phyloP scores from a whole-genome alignment of 2,888 invertebrate species.

The Thera britannica region DNA sequence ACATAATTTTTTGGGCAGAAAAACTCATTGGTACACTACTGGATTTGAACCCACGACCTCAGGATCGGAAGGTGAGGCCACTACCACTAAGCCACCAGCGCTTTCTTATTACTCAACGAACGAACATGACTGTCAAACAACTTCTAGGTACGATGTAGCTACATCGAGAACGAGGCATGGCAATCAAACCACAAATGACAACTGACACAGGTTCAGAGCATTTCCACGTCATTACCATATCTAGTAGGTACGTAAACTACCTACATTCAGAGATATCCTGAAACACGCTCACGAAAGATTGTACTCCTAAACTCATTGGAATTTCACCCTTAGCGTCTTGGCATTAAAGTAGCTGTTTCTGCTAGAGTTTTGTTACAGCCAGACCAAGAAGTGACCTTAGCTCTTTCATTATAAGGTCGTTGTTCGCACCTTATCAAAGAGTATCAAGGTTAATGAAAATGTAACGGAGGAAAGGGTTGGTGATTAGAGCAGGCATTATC shows the following conservation, averaged over 20 bases:
- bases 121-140: neutral
- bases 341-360: conserved; percentile 2
- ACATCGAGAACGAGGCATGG: conserved; percentile 3
- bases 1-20: too few species aligned
- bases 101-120: neutral
- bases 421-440: conserved; percentile 15
- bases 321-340: conserved; percentile 1
- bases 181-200: conserved; percentile 39
- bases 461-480: conserved; percentile 44
- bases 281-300: conserved; percentile 20
- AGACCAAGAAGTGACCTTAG: conserved; percentile 19
- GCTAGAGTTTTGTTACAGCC: conserved; percentile 3
- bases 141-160: neutral
- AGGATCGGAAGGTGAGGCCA: too few species aligned
- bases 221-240: conserved; percentile 44
- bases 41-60: too few species aligned
- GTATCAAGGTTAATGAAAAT: conserved; percentile 46
- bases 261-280: conserved; percentile 34
- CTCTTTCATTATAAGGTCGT: conserved; percentile 16
- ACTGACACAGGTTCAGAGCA: conserved; percentile 37
- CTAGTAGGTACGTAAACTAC: conserved; percentile 38
- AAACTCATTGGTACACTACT: too few species aligned
- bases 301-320: neutral
- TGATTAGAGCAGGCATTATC: conserved; percentile 30
- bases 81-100: too few species aligned